Evolutionary conservation across 2,888 invertebrate species (phyloP).

Genomic region (Chrysolina haemoptera): DNA sequence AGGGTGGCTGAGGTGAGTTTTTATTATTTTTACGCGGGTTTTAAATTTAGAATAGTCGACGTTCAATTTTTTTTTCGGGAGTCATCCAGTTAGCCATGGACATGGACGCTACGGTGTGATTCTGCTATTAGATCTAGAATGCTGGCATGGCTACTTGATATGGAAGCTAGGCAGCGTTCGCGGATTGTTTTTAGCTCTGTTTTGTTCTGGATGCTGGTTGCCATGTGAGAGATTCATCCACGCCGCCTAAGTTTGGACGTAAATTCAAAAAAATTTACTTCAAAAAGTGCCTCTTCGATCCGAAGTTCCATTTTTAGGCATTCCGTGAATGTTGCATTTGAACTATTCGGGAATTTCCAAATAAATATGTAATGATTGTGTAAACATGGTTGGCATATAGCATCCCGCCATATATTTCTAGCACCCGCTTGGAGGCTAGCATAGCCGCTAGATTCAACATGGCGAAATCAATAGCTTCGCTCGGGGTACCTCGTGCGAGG

Average conservation of each 20-base stretch:
- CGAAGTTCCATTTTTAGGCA: background rate
- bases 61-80: conserved; percentile 29
- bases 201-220: conserved; percentile 58
- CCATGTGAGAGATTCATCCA: conserved; percentile 60
- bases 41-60: conserved; percentile 26
- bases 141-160: background rate
- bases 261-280: conserved; percentile 21
- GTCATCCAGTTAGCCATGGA: conserved; percentile 22
- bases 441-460: conserved; percentile 61
- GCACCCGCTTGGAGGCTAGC: conserved; percentile 66
- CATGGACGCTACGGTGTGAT: background rate
- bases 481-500: conserved; percentile 49
- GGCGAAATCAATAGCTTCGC: conserved; percentile 62
- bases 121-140: conserved; percentile 25
- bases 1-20: conserved; percentile 88
- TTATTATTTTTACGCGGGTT: conserved; percentile 35
- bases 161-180: background rate
- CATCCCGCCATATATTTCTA: conserved; percentile 65
- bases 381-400: conserved; percentile 61
- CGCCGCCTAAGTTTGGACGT: conserved; percentile 47
- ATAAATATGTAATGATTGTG: conserved; percentile 42
- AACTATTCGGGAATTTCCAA: conserved; percentile 14
- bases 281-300: background rate
- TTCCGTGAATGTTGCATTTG: background rate
- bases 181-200: conserved; percentile 37